Base-by-base conservation (phyloP, 2,888 invertebrate species). In the Heliconius cydno region DNA sequence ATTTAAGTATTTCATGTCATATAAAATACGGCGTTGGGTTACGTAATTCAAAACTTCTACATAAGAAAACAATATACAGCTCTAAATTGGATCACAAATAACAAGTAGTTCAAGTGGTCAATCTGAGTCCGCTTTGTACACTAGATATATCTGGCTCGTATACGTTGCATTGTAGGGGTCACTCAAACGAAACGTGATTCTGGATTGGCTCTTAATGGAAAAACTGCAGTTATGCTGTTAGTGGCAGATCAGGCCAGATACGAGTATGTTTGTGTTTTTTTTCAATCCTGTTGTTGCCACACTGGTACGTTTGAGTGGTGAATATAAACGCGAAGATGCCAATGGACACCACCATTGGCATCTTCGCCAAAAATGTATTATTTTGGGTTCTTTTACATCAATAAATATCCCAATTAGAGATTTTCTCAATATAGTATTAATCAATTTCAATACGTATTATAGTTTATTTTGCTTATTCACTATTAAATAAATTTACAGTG, bases 51-150 rank as follows among this genome's bases (percentile, higher is more conserved):
- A 60, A 60, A 60, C 3, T 3, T 60, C n/a, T 19, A 60, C n/a
- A n/a, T 60, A 60, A 65, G 6, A 65, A 6, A 15, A 34, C 30
- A 67, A 34, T 67, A 3, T 67, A 67, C 9, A 41, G 41, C 15
- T n/a, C 13, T 52, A 68, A 68, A 68, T 68, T 68, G 68, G 38
- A 41, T 41, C 12, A 70, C 41, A 68, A 68, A 38, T n/a, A 68
- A 68, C 67, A 68, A 46, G 41, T 41, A 22, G 41, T 70, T 25
- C 7, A 70, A 70, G 13, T 70, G 41, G 25, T 25, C 41, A 70
- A 70, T 70, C 25, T 41, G 28, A 15, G 25, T 68, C 38, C 67
- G 22, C n/a, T 12, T 3, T 68, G n/a, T 41, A 67, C 13, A 41
- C 68, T 41, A 15, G 68, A 2, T 46, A 15, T 70, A 70, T 70